These are phyloP conservation scores for Microctenopoma stevenorrisi DNA, from an alignment of 2,797 vertebrate genomes.

Conservation along the genomic window DNA sequence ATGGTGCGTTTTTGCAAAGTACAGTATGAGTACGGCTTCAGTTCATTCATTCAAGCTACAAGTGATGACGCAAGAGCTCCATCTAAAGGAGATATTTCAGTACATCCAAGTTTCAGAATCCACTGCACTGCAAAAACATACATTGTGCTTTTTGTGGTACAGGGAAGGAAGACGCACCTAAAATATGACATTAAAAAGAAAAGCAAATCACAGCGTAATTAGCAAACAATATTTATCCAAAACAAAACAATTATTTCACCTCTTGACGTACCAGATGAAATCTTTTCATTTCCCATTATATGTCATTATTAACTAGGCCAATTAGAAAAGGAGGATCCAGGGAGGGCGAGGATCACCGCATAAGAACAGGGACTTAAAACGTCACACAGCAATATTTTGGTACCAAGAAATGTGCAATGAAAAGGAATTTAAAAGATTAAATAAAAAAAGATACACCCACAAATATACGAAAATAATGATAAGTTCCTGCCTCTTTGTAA, in stretches of 20 bases:
- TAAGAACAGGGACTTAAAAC: slow-evolving; percentile 8
- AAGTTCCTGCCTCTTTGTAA: slow-evolving; percentile 55
- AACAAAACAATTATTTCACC: neutral
- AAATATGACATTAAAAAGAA: neutral
- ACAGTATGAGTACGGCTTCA: neutral
- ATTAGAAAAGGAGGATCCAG: slow-evolving; percentile 6
- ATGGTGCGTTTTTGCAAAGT: neutral
- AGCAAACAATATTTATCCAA: slow-evolving; percentile 5
- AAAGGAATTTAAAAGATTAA: neutral
- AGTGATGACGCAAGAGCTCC: slow-evolving; percentile 56
- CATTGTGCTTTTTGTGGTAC: fast-evolving
- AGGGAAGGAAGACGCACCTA: neutral
- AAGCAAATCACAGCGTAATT: slow-evolving; percentile 1
- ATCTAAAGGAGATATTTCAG: slow-evolving; percentile 64
- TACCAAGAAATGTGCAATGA: slow-evolving; percentile 22
- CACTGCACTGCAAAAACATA: slow-evolving; percentile 1
- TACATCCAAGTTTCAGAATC: neutral
- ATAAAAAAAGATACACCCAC: slow-evolving; percentile 10
- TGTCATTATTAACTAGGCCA: slow-evolving; percentile 44
- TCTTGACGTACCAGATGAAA: slow-evolving; percentile 26
- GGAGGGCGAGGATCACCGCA: neutral
- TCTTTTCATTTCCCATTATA: slow-evolving; percentile 28
- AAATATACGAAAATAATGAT: neutral
- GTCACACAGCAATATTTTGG: slow-evolving; percentile 29
- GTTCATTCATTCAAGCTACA: neutral